Conservation (phyloP, 2,113 vertebrate species). For the Mesoclemmys tuberculata region DNA sequence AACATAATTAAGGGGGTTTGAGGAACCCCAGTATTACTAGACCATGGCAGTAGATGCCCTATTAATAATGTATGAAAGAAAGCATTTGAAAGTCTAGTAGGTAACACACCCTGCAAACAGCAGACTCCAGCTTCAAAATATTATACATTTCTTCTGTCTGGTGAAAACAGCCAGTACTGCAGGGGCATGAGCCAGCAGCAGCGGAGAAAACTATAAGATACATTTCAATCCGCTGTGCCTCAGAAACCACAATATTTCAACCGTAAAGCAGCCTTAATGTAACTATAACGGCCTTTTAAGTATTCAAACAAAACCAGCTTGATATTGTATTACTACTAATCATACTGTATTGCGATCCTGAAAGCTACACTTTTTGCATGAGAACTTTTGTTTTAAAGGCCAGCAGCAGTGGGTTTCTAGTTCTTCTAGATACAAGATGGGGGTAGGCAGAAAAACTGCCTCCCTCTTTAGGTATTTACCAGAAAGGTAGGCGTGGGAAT, state of each 20-base stretch:
- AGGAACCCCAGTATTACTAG: not conserved
- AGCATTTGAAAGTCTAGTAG: accelerated
- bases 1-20: not conserved
- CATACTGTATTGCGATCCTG: not conserved
- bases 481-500: not conserved
- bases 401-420: not conserved
- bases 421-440: not conserved
- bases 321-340: not conserved
- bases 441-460: not conserved
- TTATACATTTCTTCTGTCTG: accelerated
- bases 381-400: not conserved
- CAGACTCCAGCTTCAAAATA: not conserved
- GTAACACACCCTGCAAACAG: not conserved
- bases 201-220: not conserved
- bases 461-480: not conserved
- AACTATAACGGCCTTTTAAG: not conserved
- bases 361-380: too few relatives aligned
- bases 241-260: not conserved
- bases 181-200: not conserved
- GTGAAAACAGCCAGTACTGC: not conserved
- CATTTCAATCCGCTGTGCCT: not conserved
- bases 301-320: not conserved
- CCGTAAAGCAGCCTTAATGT: not conserved
- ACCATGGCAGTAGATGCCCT: not conserved
- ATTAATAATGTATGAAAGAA: accelerated